Percentiles rank a stretch among this genome's conserved stretches.
phyloP scores from a whole-genome alignment of 1,140 invertebrate species.

The Sitophilus oryzae region DNA sequence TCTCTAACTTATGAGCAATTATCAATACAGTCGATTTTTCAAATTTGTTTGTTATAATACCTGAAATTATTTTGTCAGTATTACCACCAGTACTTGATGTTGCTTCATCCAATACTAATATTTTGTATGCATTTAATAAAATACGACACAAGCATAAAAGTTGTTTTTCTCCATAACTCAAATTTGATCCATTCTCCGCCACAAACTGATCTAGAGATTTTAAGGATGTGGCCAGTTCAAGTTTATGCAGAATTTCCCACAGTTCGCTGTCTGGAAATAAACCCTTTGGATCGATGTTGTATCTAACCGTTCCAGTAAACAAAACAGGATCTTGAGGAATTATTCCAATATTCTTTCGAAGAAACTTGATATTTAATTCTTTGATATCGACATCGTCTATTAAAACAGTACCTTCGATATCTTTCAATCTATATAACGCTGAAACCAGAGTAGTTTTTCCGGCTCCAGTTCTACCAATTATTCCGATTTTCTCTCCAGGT shows the following conservation, averaged over 20 bases:
- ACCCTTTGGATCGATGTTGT: constrained; percentile 84
- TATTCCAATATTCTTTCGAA: constrained; percentile 69
- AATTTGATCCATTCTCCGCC: constrained; percentile 79
- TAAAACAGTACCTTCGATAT: constrained; percentile 37
- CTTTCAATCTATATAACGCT: constrained; percentile 64
- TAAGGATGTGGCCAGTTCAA: constrained; percentile 53
- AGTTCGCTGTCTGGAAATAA: constrained; percentile 67
- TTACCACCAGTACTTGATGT: not conserved
- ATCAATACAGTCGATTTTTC: not conserved
- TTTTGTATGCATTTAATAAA: not conserved
- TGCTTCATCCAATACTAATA: not conserved
- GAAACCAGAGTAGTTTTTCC: constrained; percentile 70
- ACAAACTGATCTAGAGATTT: constrained; percentile 72
- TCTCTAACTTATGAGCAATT: not conserved
- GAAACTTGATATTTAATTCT: constrained; percentile 52
- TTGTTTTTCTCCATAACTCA: constrained; percentile 60
- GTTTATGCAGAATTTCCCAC: constrained; percentile 75
- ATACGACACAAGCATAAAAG: not conserved
- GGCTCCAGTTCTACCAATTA: constrained; percentile 48
- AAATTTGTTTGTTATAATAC: not conserved
- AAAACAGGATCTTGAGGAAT: constrained; percentile 83
- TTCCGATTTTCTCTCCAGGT: constrained; percentile 53
- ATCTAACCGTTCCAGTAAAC: constrained; percentile 74
- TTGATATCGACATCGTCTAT: not conserved
- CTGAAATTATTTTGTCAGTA: not conserved